Conservation (phyloP, 2,888 invertebrate species). For the Cheilosia pagana region DNA sequence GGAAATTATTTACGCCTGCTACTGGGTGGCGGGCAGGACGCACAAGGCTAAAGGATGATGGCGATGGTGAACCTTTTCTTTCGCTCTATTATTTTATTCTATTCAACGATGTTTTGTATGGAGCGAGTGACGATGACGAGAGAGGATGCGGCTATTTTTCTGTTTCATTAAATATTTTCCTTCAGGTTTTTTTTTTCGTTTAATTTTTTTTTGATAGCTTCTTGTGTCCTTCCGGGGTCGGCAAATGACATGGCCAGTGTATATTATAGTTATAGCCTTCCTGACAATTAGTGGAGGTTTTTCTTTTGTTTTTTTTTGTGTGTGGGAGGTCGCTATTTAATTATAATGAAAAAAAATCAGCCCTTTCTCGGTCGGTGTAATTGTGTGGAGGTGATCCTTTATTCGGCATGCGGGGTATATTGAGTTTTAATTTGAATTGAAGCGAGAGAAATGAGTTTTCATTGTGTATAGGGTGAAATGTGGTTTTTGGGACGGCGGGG, state of each 20-base stretch:
- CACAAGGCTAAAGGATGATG: not conserved
- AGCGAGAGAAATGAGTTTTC: not conserved
- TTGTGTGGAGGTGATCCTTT: conserved; percentile 1
- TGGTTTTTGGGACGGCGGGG: conserved; percentile 7
- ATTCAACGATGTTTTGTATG: conserved; percentile 13
- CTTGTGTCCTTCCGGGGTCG: conserved; percentile 34
- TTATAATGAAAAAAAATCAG: conserved; percentile 44
- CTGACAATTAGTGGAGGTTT: conserved; percentile 50
- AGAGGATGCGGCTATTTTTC: conserved; percentile 12
- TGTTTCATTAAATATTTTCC: conserved; percentile 43
- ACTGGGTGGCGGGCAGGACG: not conserved
- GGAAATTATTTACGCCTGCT: conserved; percentile 67
- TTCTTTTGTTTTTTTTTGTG: conserved; percentile 22
- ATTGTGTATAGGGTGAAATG: conserved; percentile 1
- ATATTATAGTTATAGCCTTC: conserved; percentile 16
- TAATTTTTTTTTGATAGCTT: not conserved
- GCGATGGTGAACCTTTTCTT: not conserved
- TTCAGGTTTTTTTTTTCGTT: conserved; percentile 3
- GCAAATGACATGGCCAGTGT: conserved; percentile 41
- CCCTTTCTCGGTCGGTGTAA: not conserved
- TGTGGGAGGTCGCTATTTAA: conserved; percentile 35
- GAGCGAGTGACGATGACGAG: not conserved
- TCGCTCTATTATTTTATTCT: conserved; percentile 32
- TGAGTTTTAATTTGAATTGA: conserved; percentile 37
- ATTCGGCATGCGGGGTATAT: conserved; percentile 17